Conservation (phyloP, 2,113 vertebrate species). For the Candoia aspera region DNA sequence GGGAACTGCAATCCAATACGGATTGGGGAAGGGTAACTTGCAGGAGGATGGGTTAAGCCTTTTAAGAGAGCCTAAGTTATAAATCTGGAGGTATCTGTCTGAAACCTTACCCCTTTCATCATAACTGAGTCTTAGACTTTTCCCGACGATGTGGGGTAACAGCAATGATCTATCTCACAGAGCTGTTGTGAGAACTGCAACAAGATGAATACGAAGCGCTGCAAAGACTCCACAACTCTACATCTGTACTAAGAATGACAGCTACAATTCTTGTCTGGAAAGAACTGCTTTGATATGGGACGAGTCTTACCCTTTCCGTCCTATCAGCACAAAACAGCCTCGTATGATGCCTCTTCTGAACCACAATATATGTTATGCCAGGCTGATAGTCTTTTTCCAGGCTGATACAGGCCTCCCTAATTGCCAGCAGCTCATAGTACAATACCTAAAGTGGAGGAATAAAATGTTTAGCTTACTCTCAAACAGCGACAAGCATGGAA, state of each 20-base stretch:
- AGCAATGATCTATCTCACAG: background rate
- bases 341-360: conserved; percentile 99
- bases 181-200: background rate
- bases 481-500: background rate
- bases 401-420: conserved; percentile 98
- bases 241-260: background rate
- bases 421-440: conserved; percentile 97
- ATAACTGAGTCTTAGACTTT: background rate
- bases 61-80: background rate
- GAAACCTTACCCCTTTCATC: background rate
- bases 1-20: background rate
- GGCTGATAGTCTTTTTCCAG: conserved; percentile 99
- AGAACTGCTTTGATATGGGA: background rate
- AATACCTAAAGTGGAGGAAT: conserved; percentile 82
- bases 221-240: background rate
- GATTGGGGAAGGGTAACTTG: background rate
- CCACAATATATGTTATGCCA: conserved; percentile 98
- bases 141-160: background rate
- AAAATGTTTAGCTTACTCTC: conserved; percentile 19
- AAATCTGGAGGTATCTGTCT: background rate
- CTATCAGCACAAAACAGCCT: conserved; percentile 97
- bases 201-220: background rate
- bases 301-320: conserved; percentile 90
- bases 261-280: background rate
- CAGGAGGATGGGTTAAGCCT: background rate